phyloP scores from a whole-genome alignment of 2,797 vertebrate species.

The Leontocebus nigricollis region DNA sequence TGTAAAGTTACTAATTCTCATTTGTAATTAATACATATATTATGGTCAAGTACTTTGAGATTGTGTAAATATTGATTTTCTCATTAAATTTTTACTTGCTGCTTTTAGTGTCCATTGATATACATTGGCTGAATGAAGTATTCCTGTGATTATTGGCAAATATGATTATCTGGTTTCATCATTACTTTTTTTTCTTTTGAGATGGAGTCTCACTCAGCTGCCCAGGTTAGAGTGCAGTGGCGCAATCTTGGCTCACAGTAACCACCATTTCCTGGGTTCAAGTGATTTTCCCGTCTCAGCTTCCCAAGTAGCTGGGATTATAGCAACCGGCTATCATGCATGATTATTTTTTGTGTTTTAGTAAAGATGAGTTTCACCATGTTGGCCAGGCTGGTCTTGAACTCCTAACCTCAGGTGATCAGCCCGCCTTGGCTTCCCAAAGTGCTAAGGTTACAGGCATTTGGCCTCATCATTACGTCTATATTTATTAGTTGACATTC shows the following conservation, averaged over 20 bases:
- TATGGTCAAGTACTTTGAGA: background rate
- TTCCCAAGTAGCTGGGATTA: no score
- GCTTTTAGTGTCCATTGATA: background rate
- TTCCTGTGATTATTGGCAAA: background rate
- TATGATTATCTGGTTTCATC: background rate
- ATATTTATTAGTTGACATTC: background rate
- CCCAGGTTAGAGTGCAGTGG: no score
- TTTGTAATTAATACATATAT: background rate
- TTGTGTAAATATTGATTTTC: background rate
- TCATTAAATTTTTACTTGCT: background rate
- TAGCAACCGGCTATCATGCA: no score
- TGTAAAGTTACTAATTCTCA: background rate
- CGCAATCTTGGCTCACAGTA: accelerated
- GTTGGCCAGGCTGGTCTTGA: no score
- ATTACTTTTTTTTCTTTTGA: background rate
- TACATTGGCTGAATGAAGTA: background rate
- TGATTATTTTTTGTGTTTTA: no score
- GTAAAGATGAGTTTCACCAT: no score
- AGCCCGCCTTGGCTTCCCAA: no score
- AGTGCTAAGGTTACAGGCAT: no score
- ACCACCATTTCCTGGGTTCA: no score
- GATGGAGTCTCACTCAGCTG: no score
- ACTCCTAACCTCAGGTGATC: no score
- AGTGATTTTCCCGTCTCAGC: no score
- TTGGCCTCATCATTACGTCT: background rate